phyloP scores from a whole-genome alignment of 92 coral and sea anemone species.

The Bergia puertoricense region DNA sequence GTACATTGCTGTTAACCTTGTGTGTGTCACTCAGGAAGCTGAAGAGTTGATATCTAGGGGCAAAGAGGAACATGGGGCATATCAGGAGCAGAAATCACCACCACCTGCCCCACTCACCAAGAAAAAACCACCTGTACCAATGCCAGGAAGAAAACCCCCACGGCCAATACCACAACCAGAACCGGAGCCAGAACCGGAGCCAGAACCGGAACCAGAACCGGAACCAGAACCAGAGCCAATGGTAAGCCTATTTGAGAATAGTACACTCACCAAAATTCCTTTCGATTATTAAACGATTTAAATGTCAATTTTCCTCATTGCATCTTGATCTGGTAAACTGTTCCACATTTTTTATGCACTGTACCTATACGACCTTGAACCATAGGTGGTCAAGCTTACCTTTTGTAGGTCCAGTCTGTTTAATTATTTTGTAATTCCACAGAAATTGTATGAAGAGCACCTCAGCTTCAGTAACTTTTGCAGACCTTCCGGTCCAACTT shows the following conservation, averaged over 20 bases:
- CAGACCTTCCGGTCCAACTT: too few relatives aligned
- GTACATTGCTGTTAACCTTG: background rate
- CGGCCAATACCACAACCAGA: constrained; percentile 71
- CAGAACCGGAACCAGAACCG: constrained; percentile 69
- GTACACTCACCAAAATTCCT: too few relatives aligned
- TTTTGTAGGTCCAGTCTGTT: too few relatives aligned
- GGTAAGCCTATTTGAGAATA: background rate
- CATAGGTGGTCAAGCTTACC: too few relatives aligned
- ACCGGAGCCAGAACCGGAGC: constrained; percentile 73
- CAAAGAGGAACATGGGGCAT: constrained; percentile 72
- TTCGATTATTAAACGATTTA: too few relatives aligned
- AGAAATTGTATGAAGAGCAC: too few relatives aligned
- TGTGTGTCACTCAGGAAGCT: constrained; percentile 63
- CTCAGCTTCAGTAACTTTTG: too few relatives aligned
- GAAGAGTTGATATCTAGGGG: constrained; percentile 81
- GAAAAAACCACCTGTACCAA: constrained; percentile 65
- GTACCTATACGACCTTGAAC: too few relatives aligned
- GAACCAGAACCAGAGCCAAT: constrained; percentile 51
- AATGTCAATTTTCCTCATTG: too few relatives aligned
- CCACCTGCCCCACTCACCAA: constrained; percentile 76
- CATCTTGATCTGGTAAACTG: too few relatives aligned
- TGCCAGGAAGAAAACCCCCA: constrained; percentile 58
- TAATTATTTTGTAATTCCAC: too few relatives aligned
- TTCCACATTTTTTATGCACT: too few relatives aligned
- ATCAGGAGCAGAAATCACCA: constrained; percentile 65